Conservation (phyloP, 2,113 vertebrate genomes). For the Thryonomys swinderianus region DNA sequence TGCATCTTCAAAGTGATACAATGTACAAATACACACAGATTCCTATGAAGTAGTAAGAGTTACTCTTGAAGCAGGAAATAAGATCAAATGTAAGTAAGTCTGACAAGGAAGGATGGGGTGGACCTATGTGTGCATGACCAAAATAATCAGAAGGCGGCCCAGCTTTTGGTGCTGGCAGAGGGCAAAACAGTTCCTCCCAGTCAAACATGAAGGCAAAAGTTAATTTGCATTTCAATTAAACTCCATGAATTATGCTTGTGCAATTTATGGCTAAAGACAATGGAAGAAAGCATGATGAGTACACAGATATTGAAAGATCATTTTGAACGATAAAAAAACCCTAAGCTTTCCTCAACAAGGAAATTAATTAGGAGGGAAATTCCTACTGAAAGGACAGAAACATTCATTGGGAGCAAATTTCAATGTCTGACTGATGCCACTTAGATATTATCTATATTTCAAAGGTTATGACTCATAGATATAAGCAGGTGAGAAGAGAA, state of each 20-base stretch:
- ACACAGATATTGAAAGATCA: neutral
- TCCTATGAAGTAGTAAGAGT: neutral
- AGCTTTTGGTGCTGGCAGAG: neutral
- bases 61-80: neutral
- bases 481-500: neutral
- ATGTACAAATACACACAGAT: neutral
- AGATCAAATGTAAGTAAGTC: neutral
- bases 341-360: neutral
- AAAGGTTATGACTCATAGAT: slow-evolving; percentile 1
- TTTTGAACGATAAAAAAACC: slow-evolving; percentile 9
- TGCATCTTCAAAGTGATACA: neutral
- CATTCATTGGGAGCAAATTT: neutral
- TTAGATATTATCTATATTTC: neutral
- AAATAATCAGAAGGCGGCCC: neutral
- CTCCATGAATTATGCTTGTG: neutral
- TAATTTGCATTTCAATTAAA: neutral
- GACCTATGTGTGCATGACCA: neutral
- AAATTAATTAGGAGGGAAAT: neutral
- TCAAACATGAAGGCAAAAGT: neutral
- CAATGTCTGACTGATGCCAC: neutral
- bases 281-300: neutral
- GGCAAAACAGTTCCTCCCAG: neutral
- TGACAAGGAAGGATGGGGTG: neutral
- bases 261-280: neutral
- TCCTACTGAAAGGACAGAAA: neutral